These are phyloP conservation scores for Flabesymbios commensalis DNA, from an alignment of 2,888 invertebrate genomes.

Conservation along the genomic window DNA sequence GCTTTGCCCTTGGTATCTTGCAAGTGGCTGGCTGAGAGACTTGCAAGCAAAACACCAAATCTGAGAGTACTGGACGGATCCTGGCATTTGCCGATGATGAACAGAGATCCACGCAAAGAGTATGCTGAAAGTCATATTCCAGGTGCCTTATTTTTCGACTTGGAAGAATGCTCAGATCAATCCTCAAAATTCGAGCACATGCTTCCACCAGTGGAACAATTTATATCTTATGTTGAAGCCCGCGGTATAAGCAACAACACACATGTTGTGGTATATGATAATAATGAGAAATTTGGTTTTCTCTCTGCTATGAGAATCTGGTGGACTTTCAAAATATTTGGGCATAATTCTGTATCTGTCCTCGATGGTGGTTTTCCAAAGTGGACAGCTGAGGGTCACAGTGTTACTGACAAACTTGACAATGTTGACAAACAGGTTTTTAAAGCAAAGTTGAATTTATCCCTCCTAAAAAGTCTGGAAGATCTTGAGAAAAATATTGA, in stretches of 20 bases:
- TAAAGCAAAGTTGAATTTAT: conserved; percentile 35
- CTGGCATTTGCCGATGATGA: conserved; percentile 47
- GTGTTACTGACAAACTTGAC: conserved; percentile 25
- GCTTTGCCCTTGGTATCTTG: conserved; percentile 14
- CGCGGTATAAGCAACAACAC: conserved; percentile 49
- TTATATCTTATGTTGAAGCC: conserved; percentile 48
- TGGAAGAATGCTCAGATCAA: conserved; percentile 49
- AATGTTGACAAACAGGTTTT: conserved; percentile 31
- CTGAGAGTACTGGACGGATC: conserved; percentile 49
- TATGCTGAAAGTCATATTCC: conserved; percentile 51
- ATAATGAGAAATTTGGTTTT: conserved; percentile 41
- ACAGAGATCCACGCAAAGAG: conserved; percentile 42
- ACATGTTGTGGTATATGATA: conserved; percentile 55
- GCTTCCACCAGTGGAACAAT: conserved; percentile 44
- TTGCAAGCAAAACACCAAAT: conserved; percentile 10
- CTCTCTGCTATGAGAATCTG: conserved; percentile 52
- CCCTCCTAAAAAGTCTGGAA: conserved; percentile 44
- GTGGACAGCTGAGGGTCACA: conserved; percentile 42
- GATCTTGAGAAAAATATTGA: conserved; percentile 45
- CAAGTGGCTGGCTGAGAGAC: conserved; percentile 19
- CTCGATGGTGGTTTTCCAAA: conserved; percentile 50
- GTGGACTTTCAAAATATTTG: conserved; percentile 55
- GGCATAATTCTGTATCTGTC: conserved; percentile 48
- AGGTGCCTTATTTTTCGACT: conserved; percentile 53
- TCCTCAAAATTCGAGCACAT: conserved; percentile 43